phyloP scores from a whole-genome alignment of 1,140 invertebrate genomes.

The Ceratina calcarata region DNA sequence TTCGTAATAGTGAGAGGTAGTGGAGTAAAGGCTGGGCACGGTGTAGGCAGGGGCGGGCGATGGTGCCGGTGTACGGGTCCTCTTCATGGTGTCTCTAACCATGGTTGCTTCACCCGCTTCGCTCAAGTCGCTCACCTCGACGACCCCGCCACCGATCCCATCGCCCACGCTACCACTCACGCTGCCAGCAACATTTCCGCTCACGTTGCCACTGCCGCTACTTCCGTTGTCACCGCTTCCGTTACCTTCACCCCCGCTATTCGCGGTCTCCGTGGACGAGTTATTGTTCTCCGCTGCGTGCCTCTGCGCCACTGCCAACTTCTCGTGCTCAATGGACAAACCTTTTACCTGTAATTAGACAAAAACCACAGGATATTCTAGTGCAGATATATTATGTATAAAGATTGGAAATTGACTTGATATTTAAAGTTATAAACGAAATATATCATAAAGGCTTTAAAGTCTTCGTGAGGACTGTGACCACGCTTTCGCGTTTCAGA shows the following conservation, averaged over 20 bases:
- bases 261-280: slow-evolving; percentile 63
- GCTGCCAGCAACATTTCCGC: slow-evolving; percentile 40
- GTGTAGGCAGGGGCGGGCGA: slow-evolving; percentile 76
- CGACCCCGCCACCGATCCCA: slow-evolving; percentile 57
- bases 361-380: no score
- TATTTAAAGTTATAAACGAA: no score
- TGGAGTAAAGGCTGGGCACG: slow-evolving; percentile 71
- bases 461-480: neutral
- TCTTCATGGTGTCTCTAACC: slow-evolving; percentile 73
- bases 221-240: slow-evolving; percentile 48
- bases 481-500: neutral
- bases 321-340: slow-evolving; percentile 88
- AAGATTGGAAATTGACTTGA: no score
- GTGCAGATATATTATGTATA: no score
- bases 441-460: no score
- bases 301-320: slow-evolving; percentile 85
- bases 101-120: slow-evolving; percentile 75
- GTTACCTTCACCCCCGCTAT: neutral
- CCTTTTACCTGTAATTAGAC: slow-evolving; percentile 84
- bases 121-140: slow-evolving; percentile 57
- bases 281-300: slow-evolving; percentile 79
- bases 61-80: slow-evolving; percentile 80
- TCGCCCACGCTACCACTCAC: slow-evolving; percentile 51
- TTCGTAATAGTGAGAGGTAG: slow-evolving; percentile 76
- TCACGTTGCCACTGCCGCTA: slow-evolving; percentile 63